Conservation (phyloP, 2,113 vertebrate species). For the Tachycineta bicolor region DNA sequence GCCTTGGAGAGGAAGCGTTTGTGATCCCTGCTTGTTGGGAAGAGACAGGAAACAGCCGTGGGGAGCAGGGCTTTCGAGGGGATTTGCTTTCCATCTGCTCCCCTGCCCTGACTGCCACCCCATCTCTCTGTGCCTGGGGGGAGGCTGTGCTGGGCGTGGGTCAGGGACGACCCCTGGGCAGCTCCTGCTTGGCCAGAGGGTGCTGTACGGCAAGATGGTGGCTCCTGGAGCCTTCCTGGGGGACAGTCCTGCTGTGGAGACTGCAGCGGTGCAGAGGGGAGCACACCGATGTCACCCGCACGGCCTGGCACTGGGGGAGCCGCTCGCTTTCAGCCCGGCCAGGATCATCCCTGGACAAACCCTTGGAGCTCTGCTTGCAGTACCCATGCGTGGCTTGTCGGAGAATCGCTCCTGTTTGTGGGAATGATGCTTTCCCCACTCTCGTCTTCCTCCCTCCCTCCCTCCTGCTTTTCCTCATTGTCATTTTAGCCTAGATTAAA, state of each 20-base stretch:
- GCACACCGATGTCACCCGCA: not conserved
- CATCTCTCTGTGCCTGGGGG: fast-evolving
- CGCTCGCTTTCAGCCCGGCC: not conserved
- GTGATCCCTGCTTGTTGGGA: not conserved
- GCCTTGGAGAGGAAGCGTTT: not conserved
- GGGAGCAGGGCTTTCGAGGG: not conserved
- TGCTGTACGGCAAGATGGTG: not conserved
- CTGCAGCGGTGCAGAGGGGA: conserved; percentile 14
- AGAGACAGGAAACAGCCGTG: not conserved
- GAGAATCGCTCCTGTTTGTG: not conserved
- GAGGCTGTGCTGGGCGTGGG: not conserved
- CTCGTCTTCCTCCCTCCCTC: not conserved
- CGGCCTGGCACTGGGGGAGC: fast-evolving
- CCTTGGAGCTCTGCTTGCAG: not conserved
- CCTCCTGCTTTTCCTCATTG: conserved; percentile 29
- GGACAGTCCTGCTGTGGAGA: not conserved
- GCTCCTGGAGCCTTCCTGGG: conserved; percentile 29
- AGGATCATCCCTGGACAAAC: fast-evolving
- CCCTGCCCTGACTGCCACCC: not conserved
- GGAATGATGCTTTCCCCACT: not conserved
- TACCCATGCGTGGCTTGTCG: not conserved
- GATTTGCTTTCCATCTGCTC: not conserved
- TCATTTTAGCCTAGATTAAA: conserved; percentile 63
- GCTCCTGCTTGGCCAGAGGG: not conserved
- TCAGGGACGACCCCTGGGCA: not conserved